phyloP scores from a whole-genome alignment of 1,140 invertebrate species.

The Neomicropteryx cornuta region DNA sequence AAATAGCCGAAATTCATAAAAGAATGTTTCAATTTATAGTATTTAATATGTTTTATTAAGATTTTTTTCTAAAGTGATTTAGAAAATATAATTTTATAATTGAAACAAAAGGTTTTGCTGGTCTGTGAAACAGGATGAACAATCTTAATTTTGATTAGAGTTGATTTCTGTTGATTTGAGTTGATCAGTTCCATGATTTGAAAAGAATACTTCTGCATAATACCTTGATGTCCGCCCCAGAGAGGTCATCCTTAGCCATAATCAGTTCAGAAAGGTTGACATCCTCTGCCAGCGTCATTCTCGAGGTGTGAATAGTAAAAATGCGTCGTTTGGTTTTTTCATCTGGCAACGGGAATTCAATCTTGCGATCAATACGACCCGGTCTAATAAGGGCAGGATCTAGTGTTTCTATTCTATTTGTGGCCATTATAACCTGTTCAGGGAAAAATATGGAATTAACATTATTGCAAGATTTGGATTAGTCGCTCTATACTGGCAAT shows the following conservation, averaged over 20 bases:
- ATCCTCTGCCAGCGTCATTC: conserved; percentile 96
- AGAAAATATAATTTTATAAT: too few relatives aligned
- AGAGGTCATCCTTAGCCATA: conserved; percentile 99
- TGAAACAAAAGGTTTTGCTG: too few relatives aligned
- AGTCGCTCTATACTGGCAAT: conserved; percentile 1
- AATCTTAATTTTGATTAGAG: too few relatives aligned
- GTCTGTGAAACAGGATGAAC: too few relatives aligned
- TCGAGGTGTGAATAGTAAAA: conserved; percentile 95
- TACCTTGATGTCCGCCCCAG: conserved; percentile 87
- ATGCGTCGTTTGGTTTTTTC: conserved; percentile 98
- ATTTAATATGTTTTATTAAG: too few relatives aligned
- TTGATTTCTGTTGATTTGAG: too few relatives aligned
- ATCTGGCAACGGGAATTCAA: conserved; percentile 98
- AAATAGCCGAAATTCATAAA: too few relatives aligned
- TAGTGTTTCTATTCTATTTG: conserved; percentile 97
- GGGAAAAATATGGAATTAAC: conserved; percentile 11
- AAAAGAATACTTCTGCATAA: conserved; percentile 1
- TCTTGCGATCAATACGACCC: conserved; percentile 97
- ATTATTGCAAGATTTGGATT: background rate
- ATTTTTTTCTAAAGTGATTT: too few relatives aligned
- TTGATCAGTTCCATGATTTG: too few relatives aligned
- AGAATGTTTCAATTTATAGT: too few relatives aligned
- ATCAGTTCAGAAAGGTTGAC: conserved; percentile 97
- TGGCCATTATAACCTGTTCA: conserved; percentile 94
- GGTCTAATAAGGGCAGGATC: conserved; percentile 98